Base-by-base conservation (phyloP, 2,888 invertebrate genomes). In the Apodemia duryi region DNA sequence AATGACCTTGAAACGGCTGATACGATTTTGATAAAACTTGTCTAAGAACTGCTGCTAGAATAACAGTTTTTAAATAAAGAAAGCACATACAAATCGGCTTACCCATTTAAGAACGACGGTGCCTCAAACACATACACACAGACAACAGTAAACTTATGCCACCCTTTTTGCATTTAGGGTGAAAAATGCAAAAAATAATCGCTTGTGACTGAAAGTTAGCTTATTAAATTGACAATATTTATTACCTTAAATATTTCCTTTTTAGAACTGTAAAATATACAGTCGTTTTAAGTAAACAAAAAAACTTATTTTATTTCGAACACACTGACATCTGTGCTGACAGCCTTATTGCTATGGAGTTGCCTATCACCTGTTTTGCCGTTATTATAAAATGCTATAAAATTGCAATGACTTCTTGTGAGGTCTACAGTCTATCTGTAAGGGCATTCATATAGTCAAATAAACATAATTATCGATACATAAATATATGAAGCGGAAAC, bases 321-420 rank as follows among this genome's bases (percentile, higher is more conserved):
- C 46, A 57, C 21, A 28, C 4, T 32, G 32, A 57, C 57, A 57
- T 57, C 57, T 32, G 57, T 57, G 29, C 57, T 32, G 57, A 57
- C 57, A 57, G 57, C 32, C 11, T 57, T 57, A 57, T 57, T 57
- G 32, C 57, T 32, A 11, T 32, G 9, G 29, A 57, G 10, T 46
- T 32, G 32, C 29, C 13, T 5, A 57, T 57, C 57, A 57, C 57
- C 57, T 57, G 57, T 57, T 57, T 57, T 13, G 13, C 32, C 13
- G 13, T 29, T 29, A 57, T 57, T 57, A 57, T 29, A 6, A 57
- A 29, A 29, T 11, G 32, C 32, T 32, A 57, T 32, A 32, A 54
- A 54, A 21, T 29, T 54, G 21, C 28, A 54, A 32, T 29, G 28
- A 6, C 57, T 29, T 5, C 57, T 11, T 32, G 57, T 57, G 57